Percentiles rank a stretch among this genome's conserved stretches.
These are phyloP conservation scores for Lepidotrigona ventralis DNA, from an alignment of 1,140 invertebrate genomes.

Conservation along the genomic window DNA sequence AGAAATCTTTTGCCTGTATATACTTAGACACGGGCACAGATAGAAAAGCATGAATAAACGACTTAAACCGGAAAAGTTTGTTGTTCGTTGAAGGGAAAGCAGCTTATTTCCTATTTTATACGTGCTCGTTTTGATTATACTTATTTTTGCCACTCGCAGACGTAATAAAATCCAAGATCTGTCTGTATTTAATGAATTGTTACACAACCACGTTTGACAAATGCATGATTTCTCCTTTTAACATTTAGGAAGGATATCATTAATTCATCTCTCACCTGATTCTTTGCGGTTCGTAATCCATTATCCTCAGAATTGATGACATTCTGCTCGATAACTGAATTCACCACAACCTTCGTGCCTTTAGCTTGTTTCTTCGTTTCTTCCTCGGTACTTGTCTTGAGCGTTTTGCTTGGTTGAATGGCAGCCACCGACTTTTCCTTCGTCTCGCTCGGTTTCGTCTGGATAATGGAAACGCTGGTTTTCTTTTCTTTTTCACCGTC, in stretches of 20 bases:
- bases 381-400: conserved; percentile 53
- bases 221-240: not conserved
- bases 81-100: not conserved
- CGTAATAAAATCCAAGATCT: not conserved
- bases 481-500: conserved; percentile 52
- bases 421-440: conserved; percentile 69
- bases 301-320: conserved; percentile 56
- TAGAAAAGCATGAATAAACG: not conserved
- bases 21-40: too few relatives aligned
- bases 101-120: not conserved
- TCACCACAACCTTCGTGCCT: conserved; percentile 73
- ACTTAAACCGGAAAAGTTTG: conserved; percentile 19
- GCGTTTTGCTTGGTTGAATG: conserved; percentile 77
- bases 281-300: conserved; percentile 40
- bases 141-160: not conserved
- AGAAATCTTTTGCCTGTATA: not conserved
- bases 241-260: not conserved
- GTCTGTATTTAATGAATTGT: not conserved
- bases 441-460: conserved; percentile 73
- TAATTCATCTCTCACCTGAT: conserved; percentile 54
- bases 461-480: conserved; percentile 62
- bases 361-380: conserved; percentile 73
- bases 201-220: accelerated
- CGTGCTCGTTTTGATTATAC: not conserved
- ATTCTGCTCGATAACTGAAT: conserved; percentile 72